Conservation (phyloP, 2,888 invertebrate genomes). For the Amphipoea lucens region DNA sequence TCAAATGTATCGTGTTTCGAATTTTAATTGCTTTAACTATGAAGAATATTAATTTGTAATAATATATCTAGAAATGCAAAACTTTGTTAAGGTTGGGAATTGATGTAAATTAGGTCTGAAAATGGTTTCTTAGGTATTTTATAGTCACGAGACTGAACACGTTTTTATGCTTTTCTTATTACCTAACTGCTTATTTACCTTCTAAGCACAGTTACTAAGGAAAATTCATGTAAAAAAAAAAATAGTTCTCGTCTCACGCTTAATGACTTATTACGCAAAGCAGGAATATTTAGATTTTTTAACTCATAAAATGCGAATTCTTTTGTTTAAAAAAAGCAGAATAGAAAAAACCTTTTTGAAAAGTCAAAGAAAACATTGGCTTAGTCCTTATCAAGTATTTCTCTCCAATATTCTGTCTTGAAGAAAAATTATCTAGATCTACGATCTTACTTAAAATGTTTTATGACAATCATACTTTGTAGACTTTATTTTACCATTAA, state of each 20-base stretch:
- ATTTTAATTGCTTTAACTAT: conserved; percentile 27
- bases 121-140: not conserved
- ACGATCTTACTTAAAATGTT: not conserved
- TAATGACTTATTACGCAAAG: not conserved
- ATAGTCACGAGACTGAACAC: not conserved
- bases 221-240: not conserved
- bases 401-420: conserved; percentile 15
- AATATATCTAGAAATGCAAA: conserved; percentile 14
- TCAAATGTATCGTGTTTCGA: conserved; percentile 49
- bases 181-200: not conserved
- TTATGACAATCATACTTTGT: conserved; percentile 13
- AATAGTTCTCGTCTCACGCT: not conserved
- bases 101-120: conserved; percentile 18
- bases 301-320: not conserved
- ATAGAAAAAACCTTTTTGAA: not conserved
- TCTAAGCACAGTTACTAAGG: not conserved
- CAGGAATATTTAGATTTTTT: not conserved
- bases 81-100: conserved; percentile 13
- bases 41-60: conserved; percentile 21
- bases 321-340: not conserved
- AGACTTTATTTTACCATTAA: conserved; percentile 15
- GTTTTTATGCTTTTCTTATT: not conserved
- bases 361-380: conserved; percentile 17
- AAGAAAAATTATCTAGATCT: conserved; percentile 7
- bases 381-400: not conserved